These are phyloP conservation scores for Drosophila simulans DNA, from an alignment of 1,140 invertebrate genomes.

Conservation along the genomic window DNA sequence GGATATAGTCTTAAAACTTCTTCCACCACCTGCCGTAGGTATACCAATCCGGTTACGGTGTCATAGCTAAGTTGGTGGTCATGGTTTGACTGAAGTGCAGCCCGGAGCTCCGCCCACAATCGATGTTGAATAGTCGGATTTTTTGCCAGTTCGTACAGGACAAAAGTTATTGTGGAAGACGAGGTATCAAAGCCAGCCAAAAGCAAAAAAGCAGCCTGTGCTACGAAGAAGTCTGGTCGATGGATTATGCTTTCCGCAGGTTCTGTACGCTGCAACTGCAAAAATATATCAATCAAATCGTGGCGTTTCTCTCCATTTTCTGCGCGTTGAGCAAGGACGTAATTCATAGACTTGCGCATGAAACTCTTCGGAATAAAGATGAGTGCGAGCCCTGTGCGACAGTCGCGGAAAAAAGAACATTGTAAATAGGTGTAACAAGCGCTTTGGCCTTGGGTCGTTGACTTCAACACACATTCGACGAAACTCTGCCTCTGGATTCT, in stretches of 20 bases:
- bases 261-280: conserved; percentile 79
- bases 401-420: conserved; percentile 84
- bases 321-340: conserved; percentile 72
- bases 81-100: conserved; percentile 64
- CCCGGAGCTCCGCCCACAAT: conserved; percentile 80
- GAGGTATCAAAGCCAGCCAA: conserved; percentile 86
- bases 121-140: conserved; percentile 84
- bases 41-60: conserved; percentile 71
- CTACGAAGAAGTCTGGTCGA: conserved; percentile 85
- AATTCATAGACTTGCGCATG: conserved; percentile 76
- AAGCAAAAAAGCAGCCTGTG: conserved; percentile 87
- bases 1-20: conserved; percentile 87
- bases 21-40: conserved; percentile 64
- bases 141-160: conserved; percentile 85
- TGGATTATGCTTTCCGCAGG: conserved; percentile 41
- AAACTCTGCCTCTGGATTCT: conserved; percentile 85
- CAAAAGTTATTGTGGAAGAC: conserved; percentile 68
- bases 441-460: conserved; percentile 70
- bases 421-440: conserved; percentile 68
- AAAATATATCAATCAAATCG: conserved; percentile 85
- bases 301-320: conserved; percentile 65
- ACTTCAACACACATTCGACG: conserved; percentile 84
- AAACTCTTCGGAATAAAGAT: conserved; percentile 79
- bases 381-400: conserved; percentile 48
- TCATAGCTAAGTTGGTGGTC: conserved; percentile 84